Conservation (phyloP, 2,888 invertebrate species). For the Brassicogethes aeneus region DNA sequence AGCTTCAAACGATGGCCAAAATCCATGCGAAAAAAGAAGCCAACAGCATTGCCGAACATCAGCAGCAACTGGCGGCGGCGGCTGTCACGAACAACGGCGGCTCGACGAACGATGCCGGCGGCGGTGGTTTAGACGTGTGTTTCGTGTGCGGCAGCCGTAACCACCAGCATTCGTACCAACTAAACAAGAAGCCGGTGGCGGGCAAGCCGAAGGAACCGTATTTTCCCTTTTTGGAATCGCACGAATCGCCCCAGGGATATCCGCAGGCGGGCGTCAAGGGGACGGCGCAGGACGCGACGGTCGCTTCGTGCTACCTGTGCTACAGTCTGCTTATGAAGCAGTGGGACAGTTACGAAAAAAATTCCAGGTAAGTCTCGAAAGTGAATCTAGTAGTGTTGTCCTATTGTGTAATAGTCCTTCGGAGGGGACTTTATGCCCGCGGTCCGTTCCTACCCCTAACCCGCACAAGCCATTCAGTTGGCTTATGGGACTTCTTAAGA, state of each 20-base stretch:
- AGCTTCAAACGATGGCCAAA: constrained; percentile 44
- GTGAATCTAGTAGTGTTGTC: constrained; percentile 31
- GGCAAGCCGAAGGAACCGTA: constrained; percentile 69
- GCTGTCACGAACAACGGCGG: neutral
- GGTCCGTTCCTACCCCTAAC: no score
- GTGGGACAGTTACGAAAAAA: constrained; percentile 85
- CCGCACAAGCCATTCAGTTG: no score
- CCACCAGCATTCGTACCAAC: constrained; percentile 50
- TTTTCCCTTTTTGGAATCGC: constrained; percentile 86
- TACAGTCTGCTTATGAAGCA: constrained; percentile 79
- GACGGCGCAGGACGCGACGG: constrained; percentile 31
- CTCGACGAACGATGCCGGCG: constrained; percentile 11
- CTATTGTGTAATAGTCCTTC: neutral
- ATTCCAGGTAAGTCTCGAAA: constrained; percentile 27
- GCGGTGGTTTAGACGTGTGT: constrained; percentile 40
- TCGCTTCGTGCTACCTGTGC: constrained; percentile 77
- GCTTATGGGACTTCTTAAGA: no score
- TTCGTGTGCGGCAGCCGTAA: constrained; percentile 69
- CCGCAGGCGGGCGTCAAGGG: constrained; percentile 31
- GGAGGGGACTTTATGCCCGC: no score
- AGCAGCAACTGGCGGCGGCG: neutral
- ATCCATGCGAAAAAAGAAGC: constrained; percentile 43
- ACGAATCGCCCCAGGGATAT: constrained; percentile 78
- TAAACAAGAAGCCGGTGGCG: constrained; percentile 58
- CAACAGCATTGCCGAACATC: constrained; percentile 31